Evolutionary conservation across 2,113 vertebrate genomes (phyloP), one percentile per base, ranked within the genome.

Genomic region (Perca flavescens): DNA sequence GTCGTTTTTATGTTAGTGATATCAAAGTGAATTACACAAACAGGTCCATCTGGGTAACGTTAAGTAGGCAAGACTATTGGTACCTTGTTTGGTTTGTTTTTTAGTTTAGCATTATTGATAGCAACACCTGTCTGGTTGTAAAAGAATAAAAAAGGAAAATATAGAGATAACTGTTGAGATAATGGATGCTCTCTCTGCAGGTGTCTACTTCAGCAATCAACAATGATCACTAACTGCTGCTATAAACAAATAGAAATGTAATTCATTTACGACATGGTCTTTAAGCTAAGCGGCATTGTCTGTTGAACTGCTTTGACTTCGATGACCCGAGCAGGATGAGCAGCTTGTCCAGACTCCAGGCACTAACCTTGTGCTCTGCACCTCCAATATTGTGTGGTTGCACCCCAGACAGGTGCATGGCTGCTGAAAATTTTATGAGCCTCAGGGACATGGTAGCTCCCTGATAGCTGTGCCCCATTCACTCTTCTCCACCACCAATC

Each of bases 371-470:
- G 16, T 31, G 81, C 49, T 63, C 11, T 79, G 66, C 49, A 66
- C 64, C 69, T 86, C 67, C 58, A 83, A 73, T 89, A 86, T 84
- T 89, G 86, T 89, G 28, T 22, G 50, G 68, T 76, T 86, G 85
- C 87, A 84, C 67, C 85, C 82, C 81, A 89, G 85, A 86, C 87
- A 89, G 90, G 86, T 87, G 80, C 88, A 70, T 54, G 80, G 63
- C 88, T 90, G 74, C 82, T 96, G 94, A 96, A 96, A 94, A 80
- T 94, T 96, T 96, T 94, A 96, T 96, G 94, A 86, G 88, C 77
- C 90, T 80, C 77, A 77, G 84, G 87, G 87, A 94, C 89, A 86
- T 89, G 93, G 91, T 87, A 77, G 91, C 86, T 92, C 87, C 80
- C 92, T 89, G 91, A 94, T 94, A 94, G 90, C 92, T 56, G 75